Evolutionary conservation across 2,888 invertebrate species (phyloP).

Genomic region (Ophioninae sp.): DNA sequence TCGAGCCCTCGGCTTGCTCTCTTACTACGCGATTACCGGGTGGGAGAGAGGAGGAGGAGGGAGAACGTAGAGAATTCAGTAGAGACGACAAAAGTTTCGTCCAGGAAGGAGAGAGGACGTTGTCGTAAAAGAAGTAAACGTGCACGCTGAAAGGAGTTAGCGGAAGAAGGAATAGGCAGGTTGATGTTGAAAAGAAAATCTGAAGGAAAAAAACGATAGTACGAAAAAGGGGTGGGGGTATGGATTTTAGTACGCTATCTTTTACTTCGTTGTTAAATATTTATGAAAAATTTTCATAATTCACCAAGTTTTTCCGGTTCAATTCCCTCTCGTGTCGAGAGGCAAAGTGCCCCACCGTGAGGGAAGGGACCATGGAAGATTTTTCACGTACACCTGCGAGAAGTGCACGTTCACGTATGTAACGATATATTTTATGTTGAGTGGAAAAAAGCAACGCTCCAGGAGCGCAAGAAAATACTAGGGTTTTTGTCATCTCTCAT

Average conservation of each 20-base stretch:
- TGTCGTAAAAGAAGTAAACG: slow-evolving; percentile 54
- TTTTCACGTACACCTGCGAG: slow-evolving; percentile 1
- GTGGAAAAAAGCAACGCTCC: slow-evolving; percentile 16
- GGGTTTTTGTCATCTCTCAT: slow-evolving; percentile 5
- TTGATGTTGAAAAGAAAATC: slow-evolving; percentile 57
- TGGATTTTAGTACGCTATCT: slow-evolving; percentile 59
- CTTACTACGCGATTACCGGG: not conserved
- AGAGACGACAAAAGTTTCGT: slow-evolving; percentile 49
- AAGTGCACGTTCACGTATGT: slow-evolving; percentile 6
- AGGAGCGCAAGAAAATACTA: slow-evolving; percentile 25
- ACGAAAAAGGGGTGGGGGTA: slow-evolving; percentile 35
- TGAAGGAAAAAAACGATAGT: slow-evolving; percentile 35
- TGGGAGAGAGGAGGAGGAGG: not conserved
- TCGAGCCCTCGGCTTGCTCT: not conserved
- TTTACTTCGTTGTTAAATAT: slow-evolving; percentile 68
- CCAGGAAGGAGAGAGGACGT: slow-evolving; percentile 33
- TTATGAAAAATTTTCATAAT: slow-evolving; percentile 70
- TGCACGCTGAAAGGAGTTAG: slow-evolving; percentile 10
- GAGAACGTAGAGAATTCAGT: not conserved
- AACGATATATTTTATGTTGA: not conserved
- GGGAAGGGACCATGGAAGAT: slow-evolving; percentile 8
- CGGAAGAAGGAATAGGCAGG: slow-evolving; percentile 6
- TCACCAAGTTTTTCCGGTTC: slow-evolving; percentile 66
- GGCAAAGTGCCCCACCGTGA: slow-evolving; percentile 52
- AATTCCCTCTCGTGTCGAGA: slow-evolving; percentile 64